A percentile compares a stretch with the other conserved stretches of the same genome.
These are phyloP conservation scores for Lasius fuliginosus DNA, from an alignment of 2,888 invertebrate genomes.

Conservation along the genomic window DNA sequence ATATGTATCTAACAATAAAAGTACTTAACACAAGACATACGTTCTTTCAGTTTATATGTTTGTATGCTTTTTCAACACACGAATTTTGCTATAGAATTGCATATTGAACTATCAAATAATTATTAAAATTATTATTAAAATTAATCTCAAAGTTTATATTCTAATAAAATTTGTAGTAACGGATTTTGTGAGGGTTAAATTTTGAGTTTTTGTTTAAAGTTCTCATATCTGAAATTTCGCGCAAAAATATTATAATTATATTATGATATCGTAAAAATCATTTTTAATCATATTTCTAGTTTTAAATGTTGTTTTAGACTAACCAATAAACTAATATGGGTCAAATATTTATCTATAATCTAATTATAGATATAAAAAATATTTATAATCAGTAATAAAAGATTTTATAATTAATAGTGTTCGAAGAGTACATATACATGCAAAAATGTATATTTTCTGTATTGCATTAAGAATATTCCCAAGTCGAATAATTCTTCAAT, in stretches of 20 bases:
- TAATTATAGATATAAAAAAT: too few relatives aligned
- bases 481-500: background rate
- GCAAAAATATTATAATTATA: background rate
- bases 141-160: background rate
- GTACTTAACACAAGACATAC: constrained; percentile 8
- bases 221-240: background rate
- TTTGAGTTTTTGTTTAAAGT: background rate
- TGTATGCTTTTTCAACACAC: background rate
- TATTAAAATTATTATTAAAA: background rate
- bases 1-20: constrained; percentile 28
- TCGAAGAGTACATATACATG: background rate
- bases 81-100: background rate
- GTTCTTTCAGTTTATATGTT: constrained; percentile 4
- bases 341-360: background rate
- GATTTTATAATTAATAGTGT: constrained; percentile 1
- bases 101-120: constrained; percentile 4
- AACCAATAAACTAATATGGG: background rate
- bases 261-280: background rate
- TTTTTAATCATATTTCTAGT: constrained; percentile 16
- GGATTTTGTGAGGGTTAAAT: constrained; percentile 5
- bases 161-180: constrained; percentile 9
- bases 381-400: background rate
- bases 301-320: background rate
- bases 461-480: background rate
- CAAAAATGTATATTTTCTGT: background rate